Percentiles rank a stretch among this genome's conserved stretches.
Conservation (phyloP, 2,113 vertebrate genomes). For the Hymenochirus boettgeri region DNA sequence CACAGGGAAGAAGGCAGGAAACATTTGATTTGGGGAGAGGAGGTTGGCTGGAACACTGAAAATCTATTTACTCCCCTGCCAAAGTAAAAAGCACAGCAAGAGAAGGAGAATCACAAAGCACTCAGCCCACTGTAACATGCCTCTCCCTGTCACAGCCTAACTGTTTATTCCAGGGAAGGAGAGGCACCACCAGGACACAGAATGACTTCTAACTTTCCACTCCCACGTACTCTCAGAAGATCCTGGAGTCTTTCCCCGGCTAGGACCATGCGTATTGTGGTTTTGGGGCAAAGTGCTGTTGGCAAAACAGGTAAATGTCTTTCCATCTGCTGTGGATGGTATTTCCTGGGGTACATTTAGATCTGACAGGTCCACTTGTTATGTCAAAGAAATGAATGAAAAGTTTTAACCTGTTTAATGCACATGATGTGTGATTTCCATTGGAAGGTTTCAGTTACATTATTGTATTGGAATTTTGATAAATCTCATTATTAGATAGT, state of each 20-base stretch:
- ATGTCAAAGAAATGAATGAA: too few relatives aligned
- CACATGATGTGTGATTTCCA: too few relatives aligned
- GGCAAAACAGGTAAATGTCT: constrained; percentile 66
- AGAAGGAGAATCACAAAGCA: constrained; percentile 26
- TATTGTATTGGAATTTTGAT: too few relatives aligned
- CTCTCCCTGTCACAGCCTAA: neutral
- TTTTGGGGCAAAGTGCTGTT: constrained; percentile 62
- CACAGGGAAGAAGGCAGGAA: constrained; percentile 33
- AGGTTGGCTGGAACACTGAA: constrained; percentile 34
- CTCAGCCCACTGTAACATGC: neutral
- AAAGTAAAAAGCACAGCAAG: constrained; percentile 33
- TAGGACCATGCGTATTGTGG: constrained; percentile 57
- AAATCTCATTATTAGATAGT: too few relatives aligned
- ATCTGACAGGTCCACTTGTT: too few relatives aligned
- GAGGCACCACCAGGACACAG: constrained; percentile 7
- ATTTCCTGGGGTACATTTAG: too few relatives aligned
- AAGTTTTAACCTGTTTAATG: too few relatives aligned
- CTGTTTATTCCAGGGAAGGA: neutral
- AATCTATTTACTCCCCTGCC: constrained; percentile 28
- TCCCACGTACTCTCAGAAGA: constrained; percentile 61
- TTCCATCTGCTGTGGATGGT: too few relatives aligned
- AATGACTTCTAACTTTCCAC: constrained; percentile 57
- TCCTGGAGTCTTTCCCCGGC: constrained; percentile 57
- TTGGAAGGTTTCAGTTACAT: too few relatives aligned
- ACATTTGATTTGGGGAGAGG: constrained; percentile 27